phyloP scores from a whole-genome alignment of 2,113 vertebrate genomes.

The Mixornis gularis region DNA sequence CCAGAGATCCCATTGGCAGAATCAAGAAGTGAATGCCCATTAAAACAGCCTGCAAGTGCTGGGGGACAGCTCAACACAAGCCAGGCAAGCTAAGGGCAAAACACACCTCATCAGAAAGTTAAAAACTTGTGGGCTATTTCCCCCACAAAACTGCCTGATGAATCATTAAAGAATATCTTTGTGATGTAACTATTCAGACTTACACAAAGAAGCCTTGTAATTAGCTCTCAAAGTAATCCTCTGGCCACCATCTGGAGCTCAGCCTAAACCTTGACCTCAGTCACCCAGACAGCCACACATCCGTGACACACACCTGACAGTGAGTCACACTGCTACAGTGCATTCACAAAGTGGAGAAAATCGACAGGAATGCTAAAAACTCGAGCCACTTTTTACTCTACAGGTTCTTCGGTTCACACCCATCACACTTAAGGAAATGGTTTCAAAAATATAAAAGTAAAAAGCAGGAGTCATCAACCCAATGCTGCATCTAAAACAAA shows the following conservation, averaged over 20 bases:
- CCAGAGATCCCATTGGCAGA: background rate
- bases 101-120: background rate
- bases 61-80: background rate
- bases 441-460: background rate
- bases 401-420: background rate
- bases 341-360: background rate
- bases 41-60: background rate
- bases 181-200: conserved; percentile 34
- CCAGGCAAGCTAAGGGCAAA: background rate
- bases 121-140: background rate
- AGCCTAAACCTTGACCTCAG: conserved; percentile 3
- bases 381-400: background rate
- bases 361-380: background rate
- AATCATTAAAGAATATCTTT: conserved; percentile 13
- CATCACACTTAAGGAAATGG: background rate
- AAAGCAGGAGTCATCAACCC: background rate
- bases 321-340: background rate
- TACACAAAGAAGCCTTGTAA: conserved; percentile 8
- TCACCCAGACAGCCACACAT: background rate
- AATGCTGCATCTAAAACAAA: background rate
- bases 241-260: conserved; percentile 41
- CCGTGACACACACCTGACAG: background rate
- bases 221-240: conserved; percentile 16
- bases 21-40: background rate
- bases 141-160: background rate